Evolutionary conservation across 2,888 invertebrate species (phyloP), one percentile per base, ranked within the genome.

Genomic region (Dexiosoma caninum): DNA sequence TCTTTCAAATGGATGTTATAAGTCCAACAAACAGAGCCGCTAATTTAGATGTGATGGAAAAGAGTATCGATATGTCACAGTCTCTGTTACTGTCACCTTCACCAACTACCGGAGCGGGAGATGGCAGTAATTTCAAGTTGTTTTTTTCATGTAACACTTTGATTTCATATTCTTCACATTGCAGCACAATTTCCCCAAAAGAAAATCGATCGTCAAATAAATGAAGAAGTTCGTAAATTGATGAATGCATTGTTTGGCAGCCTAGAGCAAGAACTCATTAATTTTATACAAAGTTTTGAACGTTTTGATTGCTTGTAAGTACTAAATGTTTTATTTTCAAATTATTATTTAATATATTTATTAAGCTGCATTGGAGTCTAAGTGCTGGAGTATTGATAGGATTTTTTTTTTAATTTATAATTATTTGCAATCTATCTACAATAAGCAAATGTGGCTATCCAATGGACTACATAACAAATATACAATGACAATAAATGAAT

Each of bases 201-300:
- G 87, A 92, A 92, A 87, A 92, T 93, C 32, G 94, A 94, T 85
- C 92, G 93, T 82, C 94, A 94, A 89, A 92, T 94, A 51, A 94
- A 94, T 84, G 95, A 94, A 87, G 96, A 96, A 90, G 94, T 96
- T 67, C 92, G 95, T 7, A 94, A 94, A 83, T 94, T 97, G 92
- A 97, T 98, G 97, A 93, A 93, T 70, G 96, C 95, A 83, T 92
- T 99, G 87, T 98, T 99, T 91, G 95, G 95, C 2, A 92, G 94
- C 81, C 92, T 99, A 30, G 98, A 98, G 91, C 92, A 93, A 0
- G 97, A 98, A 89, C 91, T 99, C 77, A 93, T 95, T 75, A 93
- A 93, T 86, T 97, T 99, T 85, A 95, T 98, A 80, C 92, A 93
- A 51, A 94, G 95, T 88, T 94, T 97, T 84, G 98, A 97, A 90